Evolutionary conservation across 2,797 vertebrate genomes (phyloP), one percentile per base, ranked within the genome.

Genomic region (Tadarida brasiliensis): DNA sequence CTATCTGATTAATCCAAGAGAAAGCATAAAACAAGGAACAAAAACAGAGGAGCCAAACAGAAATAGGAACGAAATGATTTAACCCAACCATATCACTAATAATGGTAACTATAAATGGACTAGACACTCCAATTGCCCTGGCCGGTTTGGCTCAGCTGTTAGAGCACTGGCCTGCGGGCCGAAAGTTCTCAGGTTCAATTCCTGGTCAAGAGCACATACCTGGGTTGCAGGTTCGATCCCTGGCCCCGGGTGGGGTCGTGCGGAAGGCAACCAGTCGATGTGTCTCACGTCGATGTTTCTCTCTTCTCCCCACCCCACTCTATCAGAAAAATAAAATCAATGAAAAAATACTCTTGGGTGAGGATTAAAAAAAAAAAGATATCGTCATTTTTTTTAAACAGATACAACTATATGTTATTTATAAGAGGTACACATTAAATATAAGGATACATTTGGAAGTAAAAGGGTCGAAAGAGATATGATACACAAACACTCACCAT

Each of bases 351-450:
- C 39, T 7, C 3, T 44, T 44, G 39, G 39, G 39, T 44, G 39
- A 44, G 39, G 39, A 44, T 44, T 44, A 44, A 44, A 44, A 44
- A 44, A 44, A 44, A 78, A 81, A 89, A 90, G 44, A 90, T 3
- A 74, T 78, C 39, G 22, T 51, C 61, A 59, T 56, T 70, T 24
- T 22, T 88, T 92, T 86, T 59, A 10, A 65, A 70, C 19, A 49
- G 65, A 68, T 24, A 57, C 8, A 77, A 59, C 12, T 47, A 19
- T 39, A 83, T 59, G 22, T n/a, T 78, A 71, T 70, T 95, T 71
- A 22, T 30, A 82, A 74, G n/a, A 83, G 61, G 30, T 86, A 81
- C 59, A 94, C 51, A 89, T 51, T 57, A 74, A 80, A 91, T 91
- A 57, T 63, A 70, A 94, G 44, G 30, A 81, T 51, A 86, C 5